Evolutionary conservation across 2,113 vertebrate species (phyloP), one percentile per base, ranked within the genome.

Genomic region (Phasianus colchicus): DNA sequence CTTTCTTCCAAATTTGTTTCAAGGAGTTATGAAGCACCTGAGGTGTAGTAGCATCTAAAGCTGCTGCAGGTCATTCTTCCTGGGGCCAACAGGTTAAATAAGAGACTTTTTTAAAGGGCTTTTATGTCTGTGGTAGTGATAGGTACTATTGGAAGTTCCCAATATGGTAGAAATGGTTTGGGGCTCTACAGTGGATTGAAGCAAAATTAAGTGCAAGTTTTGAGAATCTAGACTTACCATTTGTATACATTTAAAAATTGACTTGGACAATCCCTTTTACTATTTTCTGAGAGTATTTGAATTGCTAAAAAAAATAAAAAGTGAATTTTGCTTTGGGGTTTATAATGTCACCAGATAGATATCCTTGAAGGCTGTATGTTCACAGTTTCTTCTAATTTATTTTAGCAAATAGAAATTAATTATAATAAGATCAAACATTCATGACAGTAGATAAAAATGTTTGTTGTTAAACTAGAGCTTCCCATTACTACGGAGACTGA

Each of bases 391-490:
- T 93, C 72, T 38, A 70, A 42, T 73, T 91, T 85, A 45, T 90
- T 90, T 72, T 77, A 77, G 36, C n/a, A 73, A 36, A 61, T 65
- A 75, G 50, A 88, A 92, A 89, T 67, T 42, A 88, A 74, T 92
- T 89, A 65, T 55, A 43, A 25, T 69, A 42, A 74, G 67, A 89
- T 86, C 78, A 83, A 45, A 73, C 47, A 67, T 71, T 83, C 45
- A 47, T 50, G 63, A 34, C 79, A 88, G 34, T 24, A 86, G 75
- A 71, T 86, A 75, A 85, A 84, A 93, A 87, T 66, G 11, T 32
- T 70, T 73, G 13, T 72, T 79, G 67, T 82, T 92, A 58, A 79
- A 81, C 45, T 76, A 69, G 54, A 88, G 43, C 42, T 94, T 94
- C 85, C 84, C 42, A 5, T 89, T 80, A 76, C 81, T 87, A 29